Percentiles rank a stretch among this genome's conserved stretches.
Conservation (phyloP, 2,888 invertebrate species). For the Amiota communis region DNA sequence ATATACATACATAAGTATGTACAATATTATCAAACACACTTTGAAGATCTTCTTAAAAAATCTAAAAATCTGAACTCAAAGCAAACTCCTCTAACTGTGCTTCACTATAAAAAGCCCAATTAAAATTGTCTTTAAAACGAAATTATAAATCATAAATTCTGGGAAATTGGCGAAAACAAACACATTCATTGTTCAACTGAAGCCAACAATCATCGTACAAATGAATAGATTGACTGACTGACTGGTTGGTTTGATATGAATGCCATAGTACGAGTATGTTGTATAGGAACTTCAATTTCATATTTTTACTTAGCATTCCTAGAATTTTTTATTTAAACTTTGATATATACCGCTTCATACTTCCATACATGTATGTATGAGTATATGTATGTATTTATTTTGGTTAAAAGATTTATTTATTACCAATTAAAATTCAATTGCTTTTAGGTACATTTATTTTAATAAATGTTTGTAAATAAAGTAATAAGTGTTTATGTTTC, state of each 20-base stretch:
- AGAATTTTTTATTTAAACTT: slow-evolving; percentile 34
- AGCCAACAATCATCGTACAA: slow-evolving; percentile 13
- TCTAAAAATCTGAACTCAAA: neutral
- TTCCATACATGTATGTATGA: too few relatives aligned
- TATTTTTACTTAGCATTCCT: slow-evolving; percentile 36
- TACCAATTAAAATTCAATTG: neutral
- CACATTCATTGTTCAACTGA: slow-evolving; percentile 62
- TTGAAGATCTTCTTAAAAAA: neutral
- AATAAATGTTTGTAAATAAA: neutral
- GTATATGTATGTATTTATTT: neutral
- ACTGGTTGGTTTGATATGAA: slow-evolving; percentile 32
- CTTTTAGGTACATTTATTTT: slow-evolving; percentile 7
- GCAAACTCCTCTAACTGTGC: neutral
- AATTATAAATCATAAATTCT: slow-evolving; percentile 73
- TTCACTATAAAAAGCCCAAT: slow-evolving; percentile 71
- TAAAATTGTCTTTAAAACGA: slow-evolving; percentile 70
- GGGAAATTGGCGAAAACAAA: slow-evolving; percentile 73
- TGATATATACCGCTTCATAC: neutral
- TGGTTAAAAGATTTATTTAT: neutral
- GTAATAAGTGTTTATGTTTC: neutral
- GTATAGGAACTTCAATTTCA: too few relatives aligned
- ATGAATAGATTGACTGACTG: slow-evolving; percentile 22
- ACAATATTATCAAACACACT: slow-evolving; percentile 7
- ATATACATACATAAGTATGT: neutral
- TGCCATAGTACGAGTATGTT: too few relatives aligned